Conservation (phyloP, 2,888 invertebrate species). For the Mechanitis mazaeus region DNA sequence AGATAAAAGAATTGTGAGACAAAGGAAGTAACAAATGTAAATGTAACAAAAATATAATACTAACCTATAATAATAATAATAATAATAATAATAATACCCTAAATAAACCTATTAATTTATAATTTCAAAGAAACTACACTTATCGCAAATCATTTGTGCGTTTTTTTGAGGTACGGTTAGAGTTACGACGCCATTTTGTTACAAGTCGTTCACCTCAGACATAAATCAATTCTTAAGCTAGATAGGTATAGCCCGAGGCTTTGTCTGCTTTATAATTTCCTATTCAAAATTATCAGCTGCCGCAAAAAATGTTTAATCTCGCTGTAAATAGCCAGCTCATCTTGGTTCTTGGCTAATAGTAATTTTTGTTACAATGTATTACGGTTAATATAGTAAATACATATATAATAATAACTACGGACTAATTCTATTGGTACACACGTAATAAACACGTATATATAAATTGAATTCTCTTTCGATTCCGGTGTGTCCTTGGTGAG, state of each 20-base stretch:
- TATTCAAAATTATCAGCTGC: constrained; percentile 13
- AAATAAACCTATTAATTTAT: not conserved
- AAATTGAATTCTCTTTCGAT: not conserved
- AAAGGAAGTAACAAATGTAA: too few species aligned
- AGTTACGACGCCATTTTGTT: constrained; percentile 39
- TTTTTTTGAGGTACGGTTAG: constrained; percentile 28
- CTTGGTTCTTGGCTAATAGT: not conserved
- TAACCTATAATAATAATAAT: constrained; percentile 1
- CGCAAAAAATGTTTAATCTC: constrained; percentile 23
- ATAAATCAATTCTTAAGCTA: constrained; percentile 36
- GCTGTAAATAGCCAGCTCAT: constrained; percentile 1
- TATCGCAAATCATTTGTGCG: constrained; percentile 30
- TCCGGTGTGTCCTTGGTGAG: constrained; percentile 18
- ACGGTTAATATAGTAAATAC: not conserved
- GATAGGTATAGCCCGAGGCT: constrained; percentile 29
- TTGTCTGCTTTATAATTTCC: constrained; percentile 23
- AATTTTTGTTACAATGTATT: not conserved
- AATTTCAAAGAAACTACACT: constrained; percentile 19
- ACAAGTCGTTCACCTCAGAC: constrained; percentile 35
- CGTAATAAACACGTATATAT: too few species aligned
- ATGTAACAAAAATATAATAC: not conserved
- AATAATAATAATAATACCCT: constrained; percentile 3
- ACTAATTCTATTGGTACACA: too few species aligned
- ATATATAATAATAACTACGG: not conserved
- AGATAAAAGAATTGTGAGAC: too few species aligned